Conservation (phyloP, 1,140 invertebrate species). For the Panulirus ornatus region DNA sequence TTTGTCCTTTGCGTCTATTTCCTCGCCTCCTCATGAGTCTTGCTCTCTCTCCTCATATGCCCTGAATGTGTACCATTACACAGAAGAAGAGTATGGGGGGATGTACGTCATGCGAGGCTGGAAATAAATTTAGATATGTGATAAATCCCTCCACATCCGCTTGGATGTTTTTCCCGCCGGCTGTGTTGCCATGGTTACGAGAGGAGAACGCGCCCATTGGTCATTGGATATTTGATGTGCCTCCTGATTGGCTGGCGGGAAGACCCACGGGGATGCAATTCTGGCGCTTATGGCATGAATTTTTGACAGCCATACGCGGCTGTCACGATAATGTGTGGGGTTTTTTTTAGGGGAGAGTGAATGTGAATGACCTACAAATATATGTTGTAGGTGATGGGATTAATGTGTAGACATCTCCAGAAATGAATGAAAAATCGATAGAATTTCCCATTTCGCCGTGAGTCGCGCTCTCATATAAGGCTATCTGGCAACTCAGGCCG, state of each 20-base stretch:
- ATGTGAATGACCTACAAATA: no score
- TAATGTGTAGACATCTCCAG: no score
- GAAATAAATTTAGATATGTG: background rate
- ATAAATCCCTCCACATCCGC: constrained; percentile 28
- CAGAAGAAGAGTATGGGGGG: background rate
- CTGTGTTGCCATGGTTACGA: constrained; percentile 55
- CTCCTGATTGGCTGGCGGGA: constrained; percentile 47
- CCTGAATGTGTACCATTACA: background rate
- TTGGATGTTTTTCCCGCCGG: constrained; percentile 12
- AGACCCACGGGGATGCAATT: constrained; percentile 13
- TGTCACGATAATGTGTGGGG: no score
- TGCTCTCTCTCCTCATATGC: background rate
- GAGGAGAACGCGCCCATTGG: constrained; percentile 45
- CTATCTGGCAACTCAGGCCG: background rate
- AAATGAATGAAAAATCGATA: no score
- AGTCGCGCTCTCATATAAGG: background rate
- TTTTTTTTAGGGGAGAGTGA: no score
- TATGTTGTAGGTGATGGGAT: no score
- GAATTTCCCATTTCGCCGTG: no score
- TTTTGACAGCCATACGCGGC: constrained; percentile 32
- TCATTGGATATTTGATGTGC: constrained; percentile 4
- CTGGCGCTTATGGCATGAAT: constrained; percentile 39
- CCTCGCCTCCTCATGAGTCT: no score
- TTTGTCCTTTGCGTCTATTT: background rate
- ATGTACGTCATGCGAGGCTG: background rate